Percentiles rank a stretch among this genome's conserved stretches.
These are phyloP conservation scores for Trachelus stipa DNA, from an alignment of 2,888 invertebrate species.

Conservation along the genomic window DNA sequence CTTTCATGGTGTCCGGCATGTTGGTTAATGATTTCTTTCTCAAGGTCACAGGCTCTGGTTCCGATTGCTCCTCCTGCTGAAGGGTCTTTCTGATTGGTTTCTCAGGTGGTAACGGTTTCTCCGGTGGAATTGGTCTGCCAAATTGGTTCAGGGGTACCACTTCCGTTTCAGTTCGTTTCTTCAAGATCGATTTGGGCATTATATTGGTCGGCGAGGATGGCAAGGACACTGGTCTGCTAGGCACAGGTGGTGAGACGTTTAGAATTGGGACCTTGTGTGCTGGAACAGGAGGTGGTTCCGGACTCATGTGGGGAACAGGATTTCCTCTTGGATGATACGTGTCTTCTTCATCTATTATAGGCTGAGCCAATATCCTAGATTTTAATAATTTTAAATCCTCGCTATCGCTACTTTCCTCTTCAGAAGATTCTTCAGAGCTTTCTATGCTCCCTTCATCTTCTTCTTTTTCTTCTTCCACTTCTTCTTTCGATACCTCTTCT, in stretches of 20 bases:
- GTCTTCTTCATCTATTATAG: conserved; percentile 55
- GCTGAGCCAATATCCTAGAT: conserved; percentile 55
- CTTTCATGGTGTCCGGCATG: conserved; percentile 48
- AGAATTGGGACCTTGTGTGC: conserved; percentile 28
- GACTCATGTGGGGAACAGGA: conserved; percentile 31
- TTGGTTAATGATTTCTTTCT: conserved; percentile 51
- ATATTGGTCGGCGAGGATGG: conserved; percentile 68
- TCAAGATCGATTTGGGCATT: conserved; percentile 84
- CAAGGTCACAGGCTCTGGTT: conserved; percentile 56
- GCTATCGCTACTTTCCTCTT: conserved; percentile 52
- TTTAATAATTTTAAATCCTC: conserved; percentile 57
- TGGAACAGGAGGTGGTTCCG: conserved; percentile 28
- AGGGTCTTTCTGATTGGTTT: conserved; percentile 48
- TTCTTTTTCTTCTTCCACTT: neutral
- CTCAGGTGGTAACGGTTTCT: conserved; percentile 60
- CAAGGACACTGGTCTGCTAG: conserved; percentile 23
- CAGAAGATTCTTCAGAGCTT: conserved; percentile 48
- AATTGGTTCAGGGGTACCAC: conserved; percentile 51
- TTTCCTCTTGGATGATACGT: conserved; percentile 59
- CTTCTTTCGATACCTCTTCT: conserved; percentile 23
- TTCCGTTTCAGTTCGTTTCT: conserved; percentile 68
- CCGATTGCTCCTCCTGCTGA: conserved; percentile 10
- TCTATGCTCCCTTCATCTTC: conserved; percentile 37
- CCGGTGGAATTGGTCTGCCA: conserved; percentile 57
- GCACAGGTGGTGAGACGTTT: conserved; percentile 28